A percentile compares a stretch with the other conserved stretches of the same genome.
These are phyloP conservation scores for Virgularia gustaviana DNA, from an alignment of 92 coral and sea anemone genomes.

Conservation along the genomic window DNA sequence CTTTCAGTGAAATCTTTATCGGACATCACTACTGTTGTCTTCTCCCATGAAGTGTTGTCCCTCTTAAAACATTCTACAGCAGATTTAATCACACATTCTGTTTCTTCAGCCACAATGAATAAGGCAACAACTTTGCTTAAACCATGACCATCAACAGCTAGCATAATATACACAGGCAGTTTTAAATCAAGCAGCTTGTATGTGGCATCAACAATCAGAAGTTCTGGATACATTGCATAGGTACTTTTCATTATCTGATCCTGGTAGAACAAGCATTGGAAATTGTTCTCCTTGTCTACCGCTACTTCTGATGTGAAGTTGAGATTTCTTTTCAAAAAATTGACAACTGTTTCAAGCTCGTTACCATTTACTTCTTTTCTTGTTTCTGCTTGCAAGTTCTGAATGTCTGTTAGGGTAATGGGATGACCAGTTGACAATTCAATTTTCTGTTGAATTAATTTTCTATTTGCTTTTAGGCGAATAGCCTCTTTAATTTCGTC, in stretches of 20 bases:
- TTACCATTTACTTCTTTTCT: constrained; percentile 35
- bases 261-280: constrained; percentile 39
- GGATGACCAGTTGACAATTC: constrained; percentile 44
- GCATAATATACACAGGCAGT: constrained; percentile 53
- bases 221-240: constrained; percentile 15
- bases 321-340: constrained; percentile 18
- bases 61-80: constrained; percentile 45
- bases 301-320: constrained; percentile 37
- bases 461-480: constrained; percentile 47
- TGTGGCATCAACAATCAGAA: constrained; percentile 47
- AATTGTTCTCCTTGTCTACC: constrained; percentile 45
- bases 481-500: constrained; percentile 36
- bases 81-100: constrained; percentile 36
- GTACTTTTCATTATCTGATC: constrained; percentile 44
- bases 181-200: constrained; percentile 43
- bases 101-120: constrained; percentile 55
- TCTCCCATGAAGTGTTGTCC: constrained; percentile 31
- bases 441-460: constrained; percentile 44
- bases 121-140: constrained; percentile 43
- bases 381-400: constrained; percentile 46
- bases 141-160: constrained; percentile 52
- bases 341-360: constrained; percentile 29
- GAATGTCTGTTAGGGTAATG: constrained; percentile 50
- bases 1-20: constrained; percentile 49
- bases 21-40: constrained; percentile 47